A percentile compares a stretch with the other conserved stretches of the same genome.
These are phyloP conservation scores for Galaxea fascicularis DNA, from an alignment of 92 coral and sea anemone species.

Conservation along the genomic window DNA sequence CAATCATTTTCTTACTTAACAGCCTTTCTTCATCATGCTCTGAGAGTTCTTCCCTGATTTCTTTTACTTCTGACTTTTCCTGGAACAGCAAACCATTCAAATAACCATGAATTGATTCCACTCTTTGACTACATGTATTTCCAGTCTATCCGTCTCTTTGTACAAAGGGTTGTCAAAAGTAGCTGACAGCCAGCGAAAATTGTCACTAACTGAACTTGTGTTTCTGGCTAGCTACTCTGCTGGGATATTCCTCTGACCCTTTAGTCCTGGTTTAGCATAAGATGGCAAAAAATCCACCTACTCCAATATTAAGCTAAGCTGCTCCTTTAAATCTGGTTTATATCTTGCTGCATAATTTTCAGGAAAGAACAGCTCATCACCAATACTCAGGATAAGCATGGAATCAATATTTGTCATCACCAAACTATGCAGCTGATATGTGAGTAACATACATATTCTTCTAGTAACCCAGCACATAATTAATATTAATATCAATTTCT, in stretches of 20 bases:
- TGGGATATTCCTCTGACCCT: too few species aligned
- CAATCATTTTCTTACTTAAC: slow-evolving; percentile 20
- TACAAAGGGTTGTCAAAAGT: too few species aligned
- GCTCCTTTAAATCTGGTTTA: background rate
- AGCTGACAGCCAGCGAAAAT: too few species aligned
- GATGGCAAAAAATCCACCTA: too few species aligned
- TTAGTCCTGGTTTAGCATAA: too few species aligned
- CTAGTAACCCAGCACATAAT: too few species aligned
- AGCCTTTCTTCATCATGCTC: slow-evolving; percentile 66
- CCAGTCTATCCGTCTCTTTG: too few species aligned
- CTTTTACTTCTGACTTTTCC: slow-evolving; percentile 66
- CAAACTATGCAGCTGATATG: slow-evolving; percentile 18
- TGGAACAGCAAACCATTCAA: background rate
- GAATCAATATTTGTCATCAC: slow-evolving; percentile 21
- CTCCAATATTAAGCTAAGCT: too few species aligned
- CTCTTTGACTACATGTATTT: background rate
- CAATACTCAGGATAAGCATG: slow-evolving; percentile 43
- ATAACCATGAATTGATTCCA: background rate
- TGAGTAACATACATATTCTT: background rate
- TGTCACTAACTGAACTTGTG: too few species aligned
- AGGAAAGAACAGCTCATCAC: slow-evolving; percentile 25
- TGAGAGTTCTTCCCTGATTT: slow-evolving; percentile 82
- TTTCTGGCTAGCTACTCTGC: too few species aligned
- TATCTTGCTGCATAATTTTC: slow-evolving; percentile 30
- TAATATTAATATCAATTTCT: too few species aligned